phyloP scores from a whole-genome alignment of 2,113 vertebrate species.

The Vidua macroura region DNA sequence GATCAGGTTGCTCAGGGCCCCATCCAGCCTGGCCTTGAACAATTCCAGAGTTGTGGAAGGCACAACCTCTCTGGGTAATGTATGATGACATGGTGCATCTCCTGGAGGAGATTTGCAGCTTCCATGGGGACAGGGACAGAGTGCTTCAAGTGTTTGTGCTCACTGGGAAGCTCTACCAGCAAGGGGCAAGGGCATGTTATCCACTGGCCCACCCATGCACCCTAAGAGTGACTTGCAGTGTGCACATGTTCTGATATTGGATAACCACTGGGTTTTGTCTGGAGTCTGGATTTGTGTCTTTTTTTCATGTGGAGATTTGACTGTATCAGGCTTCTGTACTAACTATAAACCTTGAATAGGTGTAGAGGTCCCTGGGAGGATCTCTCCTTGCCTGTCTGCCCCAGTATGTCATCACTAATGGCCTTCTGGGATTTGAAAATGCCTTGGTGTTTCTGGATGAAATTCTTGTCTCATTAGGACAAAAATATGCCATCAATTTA shows the following conservation, averaged over 20 bases:
- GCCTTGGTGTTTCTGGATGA: background rate
- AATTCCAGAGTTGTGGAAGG: background rate
- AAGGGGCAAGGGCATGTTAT: background rate
- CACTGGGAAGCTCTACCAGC: background rate
- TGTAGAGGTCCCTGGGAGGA: background rate
- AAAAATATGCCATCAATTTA: background rate
- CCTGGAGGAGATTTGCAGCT: background rate
- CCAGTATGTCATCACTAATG: background rate
- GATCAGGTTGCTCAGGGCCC: background rate
- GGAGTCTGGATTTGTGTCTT: background rate
- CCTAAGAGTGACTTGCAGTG: background rate
- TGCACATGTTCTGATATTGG: accelerated
- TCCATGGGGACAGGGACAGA: background rate
- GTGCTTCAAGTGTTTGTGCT: background rate
- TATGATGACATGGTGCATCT: background rate
- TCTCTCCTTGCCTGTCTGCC: background rate
- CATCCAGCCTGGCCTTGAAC: background rate
- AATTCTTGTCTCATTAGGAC: background rate
- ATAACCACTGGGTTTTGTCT: background rate
- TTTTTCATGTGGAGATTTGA: background rate
- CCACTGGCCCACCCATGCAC: background rate
- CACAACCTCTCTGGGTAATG: background rate
- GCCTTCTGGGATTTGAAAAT: background rate
- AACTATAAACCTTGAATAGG: background rate
- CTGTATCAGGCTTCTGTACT: background rate